A percentile compares a stretch with the other conserved stretches of the same genome.
phyloP scores from a whole-genome alignment of 1,140 invertebrate species.

The Spodoptera litura region DNA sequence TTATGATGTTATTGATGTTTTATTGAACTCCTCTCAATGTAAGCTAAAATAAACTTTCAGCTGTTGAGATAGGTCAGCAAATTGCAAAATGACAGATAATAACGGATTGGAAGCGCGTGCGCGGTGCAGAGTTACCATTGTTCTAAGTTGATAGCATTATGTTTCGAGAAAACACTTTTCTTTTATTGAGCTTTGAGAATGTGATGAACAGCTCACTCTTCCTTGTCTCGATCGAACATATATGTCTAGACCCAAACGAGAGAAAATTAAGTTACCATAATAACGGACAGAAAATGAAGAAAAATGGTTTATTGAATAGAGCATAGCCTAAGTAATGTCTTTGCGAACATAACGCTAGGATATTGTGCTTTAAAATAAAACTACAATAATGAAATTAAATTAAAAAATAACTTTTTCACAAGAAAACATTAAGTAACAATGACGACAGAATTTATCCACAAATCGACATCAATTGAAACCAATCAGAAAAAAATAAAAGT shows the following conservation, averaged over 20 bases:
- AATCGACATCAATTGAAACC: conserved; percentile 14
- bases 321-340: too few species aligned
- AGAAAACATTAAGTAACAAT: not conserved
- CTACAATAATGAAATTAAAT: too few species aligned
- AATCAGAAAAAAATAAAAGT: not conserved
- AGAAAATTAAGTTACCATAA: not conserved
- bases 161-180: conserved; percentile 15
- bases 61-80: not conserved
- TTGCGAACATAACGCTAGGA: too few species aligned
- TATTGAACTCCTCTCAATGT: not conserved
- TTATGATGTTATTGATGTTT: conserved; percentile 39
- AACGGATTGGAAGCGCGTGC: conserved; percentile 38
- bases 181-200: not conserved
- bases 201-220: not conserved
- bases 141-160: conserved; percentile 21
- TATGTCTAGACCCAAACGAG: not conserved
- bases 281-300: too few species aligned
- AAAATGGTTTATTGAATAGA: too few species aligned
- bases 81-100: not conserved
- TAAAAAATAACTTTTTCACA: too few species aligned
- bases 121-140: conserved; percentile 14
- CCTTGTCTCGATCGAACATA: not conserved
- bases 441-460: conserved; percentile 20
- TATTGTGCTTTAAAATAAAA: too few species aligned
- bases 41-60: conserved; percentile 1